Conservation (phyloP, 2,113 vertebrate species). For the Galemys pyrenaicus region DNA sequence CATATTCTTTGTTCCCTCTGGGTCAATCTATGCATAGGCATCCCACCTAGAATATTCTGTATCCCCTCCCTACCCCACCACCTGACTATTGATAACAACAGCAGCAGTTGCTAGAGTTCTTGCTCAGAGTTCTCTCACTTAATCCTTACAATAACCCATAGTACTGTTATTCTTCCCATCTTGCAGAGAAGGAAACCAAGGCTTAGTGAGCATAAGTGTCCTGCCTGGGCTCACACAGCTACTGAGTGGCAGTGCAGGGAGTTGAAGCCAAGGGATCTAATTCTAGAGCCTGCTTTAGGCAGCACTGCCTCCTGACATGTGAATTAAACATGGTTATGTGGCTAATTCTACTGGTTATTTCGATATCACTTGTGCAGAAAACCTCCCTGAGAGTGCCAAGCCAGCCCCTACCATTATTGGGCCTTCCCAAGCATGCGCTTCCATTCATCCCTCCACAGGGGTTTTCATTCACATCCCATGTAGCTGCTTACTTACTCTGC, state of each 20-base stretch:
- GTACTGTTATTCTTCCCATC: neutral
- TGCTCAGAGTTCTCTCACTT: neutral
- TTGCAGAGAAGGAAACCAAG: constrained; percentile 28
- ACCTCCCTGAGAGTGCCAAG: neutral
- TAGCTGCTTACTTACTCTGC: neutral
- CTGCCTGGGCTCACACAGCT: neutral
- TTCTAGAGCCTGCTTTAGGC: neutral
- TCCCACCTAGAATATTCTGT: neutral
- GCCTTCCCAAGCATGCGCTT: neutral
- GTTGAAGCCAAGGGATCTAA: neutral
- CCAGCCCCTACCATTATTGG: neutral
- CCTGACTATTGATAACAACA: neutral
- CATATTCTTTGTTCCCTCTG: neutral
- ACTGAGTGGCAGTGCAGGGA: neutral
- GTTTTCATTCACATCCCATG: no score
- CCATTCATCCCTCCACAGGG: neutral
- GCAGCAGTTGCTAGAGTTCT: neutral
- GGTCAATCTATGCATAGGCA: neutral
- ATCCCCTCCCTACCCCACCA: neutral
- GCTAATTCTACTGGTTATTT: neutral
- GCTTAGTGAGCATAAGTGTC: neutral
- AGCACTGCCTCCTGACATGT: neutral
- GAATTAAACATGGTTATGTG: neutral
- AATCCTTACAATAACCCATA: neutral
- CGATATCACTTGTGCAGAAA: neutral